Evolutionary conservation across 30 jellyfish, hydroid and myxozoan genomes (phyloP), one percentile per base, ranked within the genome.

Genomic region (Clytia hemisphaerica): DNA sequence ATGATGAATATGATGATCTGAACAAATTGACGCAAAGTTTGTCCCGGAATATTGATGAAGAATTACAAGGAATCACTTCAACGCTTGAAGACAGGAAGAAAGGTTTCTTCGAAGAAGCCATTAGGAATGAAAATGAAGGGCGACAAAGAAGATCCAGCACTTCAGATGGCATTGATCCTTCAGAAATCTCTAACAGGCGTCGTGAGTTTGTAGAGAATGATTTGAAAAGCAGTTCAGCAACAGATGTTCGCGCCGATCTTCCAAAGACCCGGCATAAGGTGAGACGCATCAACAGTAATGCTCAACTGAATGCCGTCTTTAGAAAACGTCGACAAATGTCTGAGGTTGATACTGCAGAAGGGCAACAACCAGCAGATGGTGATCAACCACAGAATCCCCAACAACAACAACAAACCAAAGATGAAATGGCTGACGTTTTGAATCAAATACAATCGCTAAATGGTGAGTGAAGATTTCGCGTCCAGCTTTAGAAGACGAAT

Each of bases 231-330:
- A 55, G 50, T 40, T 18, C 10, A 45, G 80, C 21, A 1, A 47
- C 38, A 65, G 72, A 65, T 16, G 78, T 19, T 1, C 60, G 31
- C 1, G 61, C 29, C 29, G 27, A 19, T 10, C 42, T 32, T 16
- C 54, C 59, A 34, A 77, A 74, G 53, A 68, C 78, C 24, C 83
- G 93, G 38, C 92, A 78, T 71, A 85, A 77, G 50, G 97, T 88
- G 30, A 85, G 75, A 31, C 92, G 97, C 31, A 79, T 78, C 51
- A 79, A 73, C 37, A 88, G 97, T 58, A 92, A 78, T 69, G 97
- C 97, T 29, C 92, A 79, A 58, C 64, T 88, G 59, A 66, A 88
- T 61, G 97, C 89, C 6, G 82, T 79, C 45, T 29, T 88, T 65
- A 71, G 93, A 26, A 79, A 73, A 62, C 97, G 97, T 48, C 94